Percentiles rank a stretch among this genome's conserved stretches.
Conservation (phyloP, 2,113 vertebrate species). For the Sceloporus tristichus region DNA sequence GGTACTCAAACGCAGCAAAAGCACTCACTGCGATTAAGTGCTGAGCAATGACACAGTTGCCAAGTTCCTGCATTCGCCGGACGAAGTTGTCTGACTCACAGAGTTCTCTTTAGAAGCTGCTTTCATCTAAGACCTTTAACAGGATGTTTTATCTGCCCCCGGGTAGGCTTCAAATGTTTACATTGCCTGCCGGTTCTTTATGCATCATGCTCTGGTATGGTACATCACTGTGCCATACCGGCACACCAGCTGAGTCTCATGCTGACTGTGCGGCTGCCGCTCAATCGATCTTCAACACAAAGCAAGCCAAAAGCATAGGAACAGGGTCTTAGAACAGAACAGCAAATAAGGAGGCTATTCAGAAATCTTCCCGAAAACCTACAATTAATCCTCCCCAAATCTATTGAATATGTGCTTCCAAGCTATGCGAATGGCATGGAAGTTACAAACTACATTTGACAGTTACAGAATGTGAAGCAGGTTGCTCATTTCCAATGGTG, state of each 20-base stretch:
- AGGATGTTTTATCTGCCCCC: conserved; percentile 17
- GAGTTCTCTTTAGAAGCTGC: neutral
- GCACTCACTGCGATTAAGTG: conserved; percentile 8
- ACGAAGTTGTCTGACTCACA: conserved; percentile 19
- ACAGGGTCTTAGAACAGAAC: neutral
- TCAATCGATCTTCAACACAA: neutral
- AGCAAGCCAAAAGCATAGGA: neutral
- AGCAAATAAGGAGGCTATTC: neutral
- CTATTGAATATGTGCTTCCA: neutral
- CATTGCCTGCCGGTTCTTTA: neutral
- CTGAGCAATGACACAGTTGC: neutral
- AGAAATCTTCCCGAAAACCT: neutral
- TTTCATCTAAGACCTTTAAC: conserved; percentile 12
- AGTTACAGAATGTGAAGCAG: neutral
- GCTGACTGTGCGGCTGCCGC: neutral
- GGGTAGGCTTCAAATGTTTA: conserved; percentile 12
- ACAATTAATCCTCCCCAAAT: neutral
- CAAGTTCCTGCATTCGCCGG: conserved; percentile 10
- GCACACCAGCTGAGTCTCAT: neutral
- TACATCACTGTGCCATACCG: neutral
- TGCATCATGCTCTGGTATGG: neutral
- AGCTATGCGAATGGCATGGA: neutral
- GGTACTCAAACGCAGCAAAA: neutral
- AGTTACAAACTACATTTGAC: neutral
- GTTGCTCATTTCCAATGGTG: neutral